Conservation (phyloP, 37 sponge, comb jelly and placozoan genomes). For the Hexactinellida sp. region DNA sequence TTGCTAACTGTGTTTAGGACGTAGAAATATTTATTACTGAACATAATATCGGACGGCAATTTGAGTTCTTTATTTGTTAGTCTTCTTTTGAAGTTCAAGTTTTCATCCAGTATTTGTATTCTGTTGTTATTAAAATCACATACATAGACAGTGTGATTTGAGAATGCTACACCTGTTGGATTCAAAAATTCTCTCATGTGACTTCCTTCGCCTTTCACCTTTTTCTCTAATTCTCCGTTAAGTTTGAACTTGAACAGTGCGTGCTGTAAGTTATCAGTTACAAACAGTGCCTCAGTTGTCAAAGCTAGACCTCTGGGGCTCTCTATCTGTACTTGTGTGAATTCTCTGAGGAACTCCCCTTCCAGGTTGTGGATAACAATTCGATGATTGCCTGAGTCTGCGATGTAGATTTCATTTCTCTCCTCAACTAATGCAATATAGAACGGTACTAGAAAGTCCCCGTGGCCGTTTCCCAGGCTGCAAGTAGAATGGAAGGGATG, state of each 20-base stretch:
- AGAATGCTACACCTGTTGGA: background rate
- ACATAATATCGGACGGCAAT: background rate
- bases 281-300: background rate
- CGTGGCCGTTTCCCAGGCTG: background rate
- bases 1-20: background rate
- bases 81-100: background rate
- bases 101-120: background rate
- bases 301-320: background rate
- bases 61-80: background rate
- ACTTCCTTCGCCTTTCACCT: background rate
- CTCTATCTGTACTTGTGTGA: background rate
- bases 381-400: background rate
- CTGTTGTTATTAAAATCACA: background rate
- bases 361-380: background rate
- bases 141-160: background rate
- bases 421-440: background rate
- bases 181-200: background rate
- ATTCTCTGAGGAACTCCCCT: background rate
- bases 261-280: background rate
- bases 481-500: background rate
- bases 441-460: background rate
- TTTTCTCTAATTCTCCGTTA: background rate
- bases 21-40: background rate
- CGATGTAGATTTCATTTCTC: background rate
- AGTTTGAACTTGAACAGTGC: background rate